A percentile compares a stretch with the other conserved stretches of the same genome.
Evolutionary conservation across 2,888 invertebrate genomes (phyloP).

Genomic region (Ormyrus nitidulus): DNA sequence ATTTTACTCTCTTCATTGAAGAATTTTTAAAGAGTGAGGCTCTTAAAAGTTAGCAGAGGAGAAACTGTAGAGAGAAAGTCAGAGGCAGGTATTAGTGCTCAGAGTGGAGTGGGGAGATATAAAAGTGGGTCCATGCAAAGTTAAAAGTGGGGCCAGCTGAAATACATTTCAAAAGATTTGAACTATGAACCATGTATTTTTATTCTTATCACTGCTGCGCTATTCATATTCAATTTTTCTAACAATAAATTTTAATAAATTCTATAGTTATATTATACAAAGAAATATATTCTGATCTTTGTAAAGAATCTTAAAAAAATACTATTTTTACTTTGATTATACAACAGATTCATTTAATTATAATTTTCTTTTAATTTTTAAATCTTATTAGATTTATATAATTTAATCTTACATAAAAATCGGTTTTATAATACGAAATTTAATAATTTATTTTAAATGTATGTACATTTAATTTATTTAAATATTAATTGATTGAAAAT

Average conservation of each 20-base stretch:
- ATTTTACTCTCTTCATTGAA: slow-evolving; percentile 35
- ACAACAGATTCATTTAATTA: not conserved
- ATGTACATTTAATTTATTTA: not conserved
- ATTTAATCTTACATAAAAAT: slow-evolving; percentile 25
- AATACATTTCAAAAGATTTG: slow-evolving; percentile 29
- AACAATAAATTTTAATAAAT: slow-evolving; percentile 40
- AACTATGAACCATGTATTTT: slow-evolving; percentile 28
- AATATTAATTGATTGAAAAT: not conserved
- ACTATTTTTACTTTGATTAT: slow-evolving; percentile 10
- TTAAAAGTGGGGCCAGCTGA: slow-evolving; percentile 37
- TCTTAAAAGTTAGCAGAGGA: slow-evolving; percentile 22
- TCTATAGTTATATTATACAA: slow-evolving; percentile 4
- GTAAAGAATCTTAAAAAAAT: slow-evolving; percentile 1
- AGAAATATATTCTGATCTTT: slow-evolving; percentile 34
- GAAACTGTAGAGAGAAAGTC: slow-evolving; percentile 55
- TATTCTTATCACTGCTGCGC: slow-evolving; percentile 8
- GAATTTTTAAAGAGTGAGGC: slow-evolving; percentile 20
- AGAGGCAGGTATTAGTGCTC: slow-evolving; percentile 36
- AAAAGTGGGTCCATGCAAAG: slow-evolving; percentile 46
- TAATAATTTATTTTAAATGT: slow-evolving; percentile 43
- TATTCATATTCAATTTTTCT: slow-evolving; percentile 44
- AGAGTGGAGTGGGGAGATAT: slow-evolving; percentile 36
- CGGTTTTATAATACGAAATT: not conserved
- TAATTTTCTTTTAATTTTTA: not conserved
- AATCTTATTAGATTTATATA: too few species aligned